Evolutionary conservation across 1,140 invertebrate species (phyloP), one percentile per base, ranked within the genome.

Genomic region (Apis cerana): DNA sequence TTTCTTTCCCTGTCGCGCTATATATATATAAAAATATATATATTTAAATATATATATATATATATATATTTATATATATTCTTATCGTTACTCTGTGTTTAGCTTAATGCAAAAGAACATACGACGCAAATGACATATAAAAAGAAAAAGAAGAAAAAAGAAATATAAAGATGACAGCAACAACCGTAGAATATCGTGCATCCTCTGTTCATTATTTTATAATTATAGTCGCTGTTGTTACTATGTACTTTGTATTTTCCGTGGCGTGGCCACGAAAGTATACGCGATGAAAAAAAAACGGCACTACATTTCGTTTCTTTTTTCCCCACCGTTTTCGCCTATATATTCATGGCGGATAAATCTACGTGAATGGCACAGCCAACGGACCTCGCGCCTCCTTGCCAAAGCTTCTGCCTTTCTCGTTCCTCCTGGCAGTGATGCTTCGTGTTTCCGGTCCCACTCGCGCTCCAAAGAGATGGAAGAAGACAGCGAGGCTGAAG

Each of bases 311-410:
- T 23, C 65, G 11, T 54, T 77, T 85, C 80, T 77, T 84, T 68
- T 78, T 69, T 50, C 2, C 72, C 76, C 43, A 50, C 80, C 75
- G 54, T 80, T 82, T 83, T 88, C 77, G 86, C 52, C 69, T 59
- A 80, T 70, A 79, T 69, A 72, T 78, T 80, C 80, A 72, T 85
- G 87, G 86, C 85, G 86, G 85, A 92, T 91, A 92, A 91, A 91
- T 92, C 90, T 92, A 93, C 86, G 86, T 91, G 91, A 93, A 93
- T 93, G 92, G 91, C 92, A 93, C 92, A 93, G 92, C 92, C 92
- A 92, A 93, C 92, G 88, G 91, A 92, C 89, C 91, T 91, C 90
- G 89, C 89, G 88, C 86, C 75, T 90, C 83, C 86, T 43, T 90
- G 82, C 68, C 83, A 77, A 64, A 82, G 72, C 81, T 77, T 70